phyloP scores from a whole-genome alignment of 2,888 invertebrate species.

The Esperia sulphurella region DNA sequence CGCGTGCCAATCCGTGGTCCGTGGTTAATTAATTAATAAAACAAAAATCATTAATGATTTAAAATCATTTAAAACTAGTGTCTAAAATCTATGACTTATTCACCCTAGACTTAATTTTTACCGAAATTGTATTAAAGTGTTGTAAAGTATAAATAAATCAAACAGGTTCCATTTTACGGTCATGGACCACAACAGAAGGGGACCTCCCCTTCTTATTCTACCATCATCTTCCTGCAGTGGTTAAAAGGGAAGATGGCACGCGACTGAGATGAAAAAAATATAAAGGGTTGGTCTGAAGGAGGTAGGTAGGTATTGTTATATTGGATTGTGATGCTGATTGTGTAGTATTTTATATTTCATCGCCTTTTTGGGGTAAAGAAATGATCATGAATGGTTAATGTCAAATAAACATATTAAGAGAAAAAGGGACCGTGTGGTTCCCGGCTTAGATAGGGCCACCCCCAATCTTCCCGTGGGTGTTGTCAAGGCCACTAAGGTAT shows the following conservation, averaged over 20 bases:
- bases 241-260: conserved; percentile 21
- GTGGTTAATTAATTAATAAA: no score
- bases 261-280: conserved; percentile 10
- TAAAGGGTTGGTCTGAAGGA: background rate
- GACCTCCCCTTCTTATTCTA: conserved; percentile 5
- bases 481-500: no score
- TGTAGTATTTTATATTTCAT: conserved; percentile 37
- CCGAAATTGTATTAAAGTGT: background rate
- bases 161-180: conserved; percentile 4
- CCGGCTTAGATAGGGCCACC: no score
- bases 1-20: no score
- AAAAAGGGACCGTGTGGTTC: no score
- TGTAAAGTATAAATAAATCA: background rate
- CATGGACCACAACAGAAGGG: conserved; percentile 4
- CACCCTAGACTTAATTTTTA: no score
- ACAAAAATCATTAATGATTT: no score
- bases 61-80: no score
- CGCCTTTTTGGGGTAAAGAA: conserved; percentile 22
- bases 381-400: background rate
- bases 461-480: no score
- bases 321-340: conserved; percentile 27
- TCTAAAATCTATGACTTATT: no score
- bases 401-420: no score
- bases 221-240: conserved; percentile 10
- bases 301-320: background rate